Evolutionary conservation across 1,140 invertebrate genomes (phyloP), one percentile per base, ranked within the genome.

Genomic region (Yoshiicerus persimilis): DNA sequence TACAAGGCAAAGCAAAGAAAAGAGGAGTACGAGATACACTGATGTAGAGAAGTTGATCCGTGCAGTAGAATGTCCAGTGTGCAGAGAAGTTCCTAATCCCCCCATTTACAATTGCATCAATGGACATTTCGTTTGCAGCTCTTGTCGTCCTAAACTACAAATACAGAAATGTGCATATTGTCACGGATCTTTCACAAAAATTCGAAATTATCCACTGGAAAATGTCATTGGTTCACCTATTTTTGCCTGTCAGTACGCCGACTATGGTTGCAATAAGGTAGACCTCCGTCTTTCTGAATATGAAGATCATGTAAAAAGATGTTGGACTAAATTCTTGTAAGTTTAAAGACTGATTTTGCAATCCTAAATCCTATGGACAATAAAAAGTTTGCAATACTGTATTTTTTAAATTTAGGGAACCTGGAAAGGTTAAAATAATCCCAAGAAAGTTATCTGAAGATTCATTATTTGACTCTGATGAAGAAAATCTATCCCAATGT

Each of bases 61-160:
- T 34, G 84, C 87, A 20, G 30, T 89, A 6, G 89, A 90, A 36
- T 90, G 89, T 86, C 89, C 89, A 11, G 64, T 90, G 13, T 90
- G 89, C 23, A 32, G 36, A 27, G 87, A 90, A 85, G 83, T 88
- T 20, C 87, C 88, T 23, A 5, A 27, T 16, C 89, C 89, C 8
- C 89, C 89, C 5, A 90, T 90, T 87, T 90, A 85, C 70, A 87
- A 85, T 41, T 90, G 89, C 41, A 32, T 39, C 5, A 90, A 88
- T 62, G 89, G 89, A 4, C 89, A 90, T 47, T 87, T 84, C 27
- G 87, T 85, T 10, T 90, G 89, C 25, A 62, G 32, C 6, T n/a
- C 27, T 11, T 90, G 89, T 41, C 41, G 87, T n/a, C 39, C 39
- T n/a, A 64, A 89, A 47, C 10, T 89, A 2, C 32, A 23, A 10